Base-by-base conservation (phyloP, 2,113 vertebrate species). In the Callionymus lyra region DNA sequence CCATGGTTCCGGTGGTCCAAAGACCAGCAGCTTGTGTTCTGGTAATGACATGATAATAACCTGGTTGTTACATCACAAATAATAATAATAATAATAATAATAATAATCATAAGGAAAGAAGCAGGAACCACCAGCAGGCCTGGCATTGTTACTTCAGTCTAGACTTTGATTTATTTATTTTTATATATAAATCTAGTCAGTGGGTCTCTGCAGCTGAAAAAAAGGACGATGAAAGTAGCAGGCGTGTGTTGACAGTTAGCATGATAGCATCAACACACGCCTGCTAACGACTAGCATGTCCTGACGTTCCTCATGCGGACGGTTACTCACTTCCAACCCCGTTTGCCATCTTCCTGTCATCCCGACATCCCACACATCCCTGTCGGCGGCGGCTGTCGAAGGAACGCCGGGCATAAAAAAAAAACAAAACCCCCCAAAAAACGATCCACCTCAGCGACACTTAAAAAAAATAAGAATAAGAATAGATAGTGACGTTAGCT, bases 1-100 rank as follows among this genome's bases (percentile, higher is more conserved):
- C 93, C 94, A 98, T 17, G 91, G 91, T 67, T 98, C 94, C 6
- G 90, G 90, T 21, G 94, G 93, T 59, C 91, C 92, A 67, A 86
- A 83, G 63, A 86, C 87, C 65, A 91, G 80, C 70, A 94, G 80
- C 70, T 96, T 97, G 82, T 97, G 93, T 73, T 98, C 94, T 98
- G 68, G 52, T 57, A 56, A 65, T 39, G 38, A 41, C 17, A 8
- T 35, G 6, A 10, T 40, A 10, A 40, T 12, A 10, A 6, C 10
- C 2, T 2, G 2, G 5, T 10, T 21, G 6, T 36, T 14, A 10
- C 57, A 19, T 6, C 6, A 15, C 36, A 17, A 10, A 16, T 13
- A 8, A 12, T 12, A 33, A 9, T 12, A 13, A 6, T 44, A 11
- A 12, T 8, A 34, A 34, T n/a, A 34, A 34, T 10, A 10, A 34